phyloP scores from a whole-genome alignment of 2,113 vertebrate species.

The Apus apus region DNA sequence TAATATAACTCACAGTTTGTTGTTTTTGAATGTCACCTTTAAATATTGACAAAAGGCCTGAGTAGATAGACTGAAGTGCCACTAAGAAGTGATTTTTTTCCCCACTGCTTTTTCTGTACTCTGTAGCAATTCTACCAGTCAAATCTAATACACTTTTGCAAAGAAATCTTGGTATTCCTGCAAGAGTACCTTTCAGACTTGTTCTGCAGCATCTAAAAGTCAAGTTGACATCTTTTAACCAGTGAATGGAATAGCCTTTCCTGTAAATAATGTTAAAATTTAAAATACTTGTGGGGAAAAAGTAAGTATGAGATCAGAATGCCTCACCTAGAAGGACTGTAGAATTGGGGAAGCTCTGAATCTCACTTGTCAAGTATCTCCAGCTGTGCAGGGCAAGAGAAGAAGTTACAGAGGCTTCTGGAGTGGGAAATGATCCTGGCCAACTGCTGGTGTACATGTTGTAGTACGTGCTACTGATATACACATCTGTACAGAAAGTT shows the following conservation, averaged over 20 bases:
- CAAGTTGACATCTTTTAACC: neutral
- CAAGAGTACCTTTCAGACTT: constrained; percentile 20
- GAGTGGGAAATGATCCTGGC: neutral
- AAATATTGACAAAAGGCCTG: constrained; percentile 27
- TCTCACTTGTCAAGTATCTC: neutral
- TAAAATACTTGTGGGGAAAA: neutral
- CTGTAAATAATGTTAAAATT: neutral
- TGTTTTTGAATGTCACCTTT: constrained; percentile 5
- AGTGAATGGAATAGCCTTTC: neutral
- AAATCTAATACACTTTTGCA: neutral
- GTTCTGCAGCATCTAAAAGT: neutral
- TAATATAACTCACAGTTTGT: neutral
- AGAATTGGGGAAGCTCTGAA: neutral
- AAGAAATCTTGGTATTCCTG: constrained; percentile 18
- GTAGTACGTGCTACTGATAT: accelerated
- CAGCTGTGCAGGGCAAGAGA: neutral
- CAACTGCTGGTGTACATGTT: neutral
- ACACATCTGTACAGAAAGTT: neutral
- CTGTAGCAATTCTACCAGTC: neutral
- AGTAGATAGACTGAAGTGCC: neutral
- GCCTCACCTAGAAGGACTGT: neutral
- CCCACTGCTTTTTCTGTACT: neutral
- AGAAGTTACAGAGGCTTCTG: neutral
- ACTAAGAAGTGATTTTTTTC: neutral
- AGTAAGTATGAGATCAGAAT: neutral